Conservation (phyloP, 2,113 vertebrate species). For the Semnornis frantzii region DNA sequence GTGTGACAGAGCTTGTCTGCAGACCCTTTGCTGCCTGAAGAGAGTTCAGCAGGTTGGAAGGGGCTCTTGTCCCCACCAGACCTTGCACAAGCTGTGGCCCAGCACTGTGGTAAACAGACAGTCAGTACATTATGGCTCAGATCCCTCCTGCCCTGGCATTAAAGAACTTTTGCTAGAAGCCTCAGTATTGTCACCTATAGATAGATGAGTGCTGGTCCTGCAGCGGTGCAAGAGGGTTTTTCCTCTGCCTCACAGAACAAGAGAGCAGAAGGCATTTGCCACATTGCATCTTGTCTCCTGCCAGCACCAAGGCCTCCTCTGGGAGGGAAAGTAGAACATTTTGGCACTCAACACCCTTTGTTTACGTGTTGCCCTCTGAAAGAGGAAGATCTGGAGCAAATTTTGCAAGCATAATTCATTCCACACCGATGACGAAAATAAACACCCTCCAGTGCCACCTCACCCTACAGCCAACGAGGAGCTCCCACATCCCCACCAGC, state of each 20-base stretch:
- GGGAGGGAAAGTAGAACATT: not conserved
- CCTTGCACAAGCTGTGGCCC: not conserved
- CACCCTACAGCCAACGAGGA: not conserved
- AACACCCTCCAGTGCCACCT: not conserved
- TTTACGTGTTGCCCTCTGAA: not conserved
- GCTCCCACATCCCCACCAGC: not conserved
- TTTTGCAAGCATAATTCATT: not conserved
- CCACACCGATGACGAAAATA: not conserved
- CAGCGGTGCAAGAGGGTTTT: not conserved
- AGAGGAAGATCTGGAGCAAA: not conserved
- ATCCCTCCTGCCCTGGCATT: not conserved
- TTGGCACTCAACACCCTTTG: not conserved
- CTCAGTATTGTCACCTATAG: not conserved
- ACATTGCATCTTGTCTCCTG: not conserved
- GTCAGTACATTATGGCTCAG: not conserved
- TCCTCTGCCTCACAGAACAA: not conserved
- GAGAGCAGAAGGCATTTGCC: not conserved
- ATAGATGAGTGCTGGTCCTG: not conserved
- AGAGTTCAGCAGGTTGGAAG: not conserved
- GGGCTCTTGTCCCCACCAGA: not conserved
- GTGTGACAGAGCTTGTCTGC: rapidly evolving
- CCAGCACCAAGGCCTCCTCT: not conserved
- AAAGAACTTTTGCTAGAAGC: not conserved
- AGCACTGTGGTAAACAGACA: not conserved
- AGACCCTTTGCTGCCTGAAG: not conserved